A percentile compares a stretch with the other conserved stretches of the same genome.
Conservation (phyloP, 2,888 invertebrate species). For the Exocentrus adspersus region DNA sequence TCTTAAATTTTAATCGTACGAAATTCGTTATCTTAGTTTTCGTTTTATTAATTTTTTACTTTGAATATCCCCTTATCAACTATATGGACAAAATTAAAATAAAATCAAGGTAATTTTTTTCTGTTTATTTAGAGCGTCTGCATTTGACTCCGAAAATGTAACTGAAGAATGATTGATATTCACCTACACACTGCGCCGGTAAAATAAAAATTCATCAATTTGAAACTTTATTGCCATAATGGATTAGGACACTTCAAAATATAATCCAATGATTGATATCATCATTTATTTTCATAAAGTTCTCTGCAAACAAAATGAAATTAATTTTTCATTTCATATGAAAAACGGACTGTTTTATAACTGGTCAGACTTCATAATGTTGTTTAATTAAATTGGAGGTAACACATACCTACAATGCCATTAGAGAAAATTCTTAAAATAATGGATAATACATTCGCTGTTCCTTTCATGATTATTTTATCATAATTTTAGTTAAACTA, state of each 20-base stretch:
- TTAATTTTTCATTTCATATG: constrained; percentile 12
- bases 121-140: constrained; percentile 38
- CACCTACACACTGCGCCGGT: constrained; percentile 38
- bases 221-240: constrained; percentile 43
- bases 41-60: too few species aligned
- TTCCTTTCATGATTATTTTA: too few species aligned
- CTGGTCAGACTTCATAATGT: not conserved
- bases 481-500: too few species aligned
- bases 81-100: too few species aligned
- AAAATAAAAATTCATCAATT: constrained; percentile 46
- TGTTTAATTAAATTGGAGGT: too few species aligned
- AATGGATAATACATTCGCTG: too few species aligned
- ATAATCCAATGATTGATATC: constrained; percentile 44
- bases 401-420: too few species aligned
- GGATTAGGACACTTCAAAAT: constrained; percentile 39
- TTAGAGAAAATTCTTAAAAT: too few species aligned
- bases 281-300: constrained; percentile 37
- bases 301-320: constrained; percentile 19
- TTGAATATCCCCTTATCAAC: too few species aligned
- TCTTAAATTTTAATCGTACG: too few species aligned
- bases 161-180: constrained; percentile 41
- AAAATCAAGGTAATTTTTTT: too few species aligned
- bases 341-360: not conserved
- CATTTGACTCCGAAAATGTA: constrained; percentile 38
- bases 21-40: too few species aligned